Conservation (phyloP, 2,113 vertebrate species). For the Etheostoma spectabile region DNA sequence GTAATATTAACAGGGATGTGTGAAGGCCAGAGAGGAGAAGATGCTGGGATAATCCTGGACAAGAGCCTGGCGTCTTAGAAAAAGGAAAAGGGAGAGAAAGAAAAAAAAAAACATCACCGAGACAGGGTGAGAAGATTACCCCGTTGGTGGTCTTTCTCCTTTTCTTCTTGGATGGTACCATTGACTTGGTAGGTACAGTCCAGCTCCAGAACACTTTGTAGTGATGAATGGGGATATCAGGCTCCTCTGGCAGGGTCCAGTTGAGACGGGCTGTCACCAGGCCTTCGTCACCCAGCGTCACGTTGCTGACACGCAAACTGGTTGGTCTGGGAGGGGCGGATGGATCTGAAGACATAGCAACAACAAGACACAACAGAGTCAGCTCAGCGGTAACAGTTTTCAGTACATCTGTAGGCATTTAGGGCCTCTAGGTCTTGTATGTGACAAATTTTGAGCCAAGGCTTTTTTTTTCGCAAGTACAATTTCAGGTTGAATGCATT, state of each 20-base stretch:
- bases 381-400: conserved; percentile 29
- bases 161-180: conserved; percentile 92
- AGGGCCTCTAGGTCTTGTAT: conserved; percentile 23
- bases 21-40: conserved; percentile 30
- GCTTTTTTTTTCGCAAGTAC: background rate
- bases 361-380: conserved; percentile 37
- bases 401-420: conserved; percentile 54
- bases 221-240: conserved; percentile 93
- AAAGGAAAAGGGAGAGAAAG: background rate
- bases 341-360: conserved; percentile 85
- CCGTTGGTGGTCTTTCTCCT: conserved; percentile 91
- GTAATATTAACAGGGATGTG: conserved; percentile 37
- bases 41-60: conserved; percentile 54
- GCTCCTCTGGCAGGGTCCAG: conserved; percentile 91
- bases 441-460: conserved; percentile 28
- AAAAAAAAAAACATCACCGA: conserved; percentile 11
- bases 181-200: conserved; percentile 85
- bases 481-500: conserved; percentile 36
- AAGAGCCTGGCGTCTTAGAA: background rate
- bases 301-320: conserved; percentile 87
- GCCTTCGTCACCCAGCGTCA: conserved; percentile 84
- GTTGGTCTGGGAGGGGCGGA: conserved; percentile 89
- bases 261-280: conserved; percentile 84
- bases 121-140: conserved; percentile 80
- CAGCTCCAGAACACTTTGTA: conserved; percentile 97